Evolutionary conservation across 2,797 vertebrate genomes (phyloP).

Genomic region (Podarcis siculus): DNA sequence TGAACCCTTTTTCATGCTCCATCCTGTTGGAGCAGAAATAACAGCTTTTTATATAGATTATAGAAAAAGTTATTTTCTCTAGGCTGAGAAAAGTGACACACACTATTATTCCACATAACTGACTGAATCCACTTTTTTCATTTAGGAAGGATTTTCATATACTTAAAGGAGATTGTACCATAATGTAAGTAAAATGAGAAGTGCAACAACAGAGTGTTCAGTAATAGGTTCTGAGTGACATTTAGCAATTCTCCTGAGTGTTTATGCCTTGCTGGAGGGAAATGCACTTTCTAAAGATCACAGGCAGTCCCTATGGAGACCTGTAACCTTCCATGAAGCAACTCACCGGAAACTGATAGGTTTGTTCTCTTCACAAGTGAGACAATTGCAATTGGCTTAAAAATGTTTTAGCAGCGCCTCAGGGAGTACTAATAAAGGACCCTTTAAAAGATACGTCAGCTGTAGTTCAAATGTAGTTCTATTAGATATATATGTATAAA

Average conservation of each 20-base stretch:
- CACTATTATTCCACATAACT: constrained; percentile 25
- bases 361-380: constrained; percentile 56
- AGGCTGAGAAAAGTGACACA: constrained; percentile 46
- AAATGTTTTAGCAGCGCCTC: constrained; percentile 3
- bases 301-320: constrained; percentile 67
- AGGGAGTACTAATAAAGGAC: constrained; percentile 50
- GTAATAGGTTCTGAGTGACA: constrained; percentile 65
- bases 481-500: background rate
- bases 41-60: constrained; percentile 11
- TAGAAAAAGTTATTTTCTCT: constrained; percentile 43
- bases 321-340: constrained; percentile 69
- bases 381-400: constrained; percentile 21
- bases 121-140: constrained; percentile 27
- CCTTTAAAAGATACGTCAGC: constrained; percentile 49
- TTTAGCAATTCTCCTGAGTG: constrained; percentile 61
- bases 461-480: background rate
- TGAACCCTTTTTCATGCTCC: constrained; percentile 4
- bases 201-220: constrained; percentile 10
- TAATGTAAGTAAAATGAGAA: constrained; percentile 43
- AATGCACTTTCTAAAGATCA: constrained; percentile 70
- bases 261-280: constrained; percentile 63
- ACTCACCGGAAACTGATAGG: constrained; percentile 51
- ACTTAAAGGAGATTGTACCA: constrained; percentile 51
- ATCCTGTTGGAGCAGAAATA: constrained; percentile 22
- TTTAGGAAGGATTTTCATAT: constrained; percentile 64